Base-by-base conservation (phyloP, 2,888 invertebrate genomes). In the Caradrina clavipalpis region DNA sequence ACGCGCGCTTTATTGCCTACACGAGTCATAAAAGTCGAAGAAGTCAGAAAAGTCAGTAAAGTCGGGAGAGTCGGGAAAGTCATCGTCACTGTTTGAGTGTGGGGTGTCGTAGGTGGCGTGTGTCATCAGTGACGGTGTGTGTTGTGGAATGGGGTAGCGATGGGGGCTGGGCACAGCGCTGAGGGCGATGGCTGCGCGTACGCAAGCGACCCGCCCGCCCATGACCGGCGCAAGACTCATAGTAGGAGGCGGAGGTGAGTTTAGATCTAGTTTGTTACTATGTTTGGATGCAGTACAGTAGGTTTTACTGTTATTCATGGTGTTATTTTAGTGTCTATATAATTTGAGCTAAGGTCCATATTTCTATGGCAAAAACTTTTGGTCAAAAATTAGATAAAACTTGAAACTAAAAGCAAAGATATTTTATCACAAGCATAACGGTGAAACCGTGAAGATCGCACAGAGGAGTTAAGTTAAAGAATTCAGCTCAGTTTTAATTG, bases 151-250 rank as follows among this genome's bases (percentile, higher is more conserved):
- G 95, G 94, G 94, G 90, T 93, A 94, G 86, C 75, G 87, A 96
- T 96, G 95, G 96, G 96, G 84, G 95, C 96, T 78, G 96, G 95
- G 82, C 96, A 96, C 80, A 96, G 96, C 90, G 95, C 94, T 88
- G 96, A 96, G 88, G 94, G 94, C 84, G 95, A 93, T 64, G 92
- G 91, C 85, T 93, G 94, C 89, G 95, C 95, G 78, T 94, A 92
- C 89, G 93, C 95, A 61, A 95, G 96, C 92, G 96, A 96, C 86
- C 95, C 95, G 92, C 95, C 96, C 86, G 90, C 95, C 88, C 92
- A 91, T 66, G 90, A 93, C 73, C 92, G 95, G 80, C 91, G 89
- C 84, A 95, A 94, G 87, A 87, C 85, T 45, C 89, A 92, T 75
- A 92, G 87, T 81, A 94, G 91, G 90, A 93, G 94, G 88, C 93